Percentiles rank a stretch among this genome's conserved stretches.
These are phyloP conservation scores for Euplagia quadripunctaria DNA, from an alignment of 2,888 invertebrate genomes.

Conservation along the genomic window DNA sequence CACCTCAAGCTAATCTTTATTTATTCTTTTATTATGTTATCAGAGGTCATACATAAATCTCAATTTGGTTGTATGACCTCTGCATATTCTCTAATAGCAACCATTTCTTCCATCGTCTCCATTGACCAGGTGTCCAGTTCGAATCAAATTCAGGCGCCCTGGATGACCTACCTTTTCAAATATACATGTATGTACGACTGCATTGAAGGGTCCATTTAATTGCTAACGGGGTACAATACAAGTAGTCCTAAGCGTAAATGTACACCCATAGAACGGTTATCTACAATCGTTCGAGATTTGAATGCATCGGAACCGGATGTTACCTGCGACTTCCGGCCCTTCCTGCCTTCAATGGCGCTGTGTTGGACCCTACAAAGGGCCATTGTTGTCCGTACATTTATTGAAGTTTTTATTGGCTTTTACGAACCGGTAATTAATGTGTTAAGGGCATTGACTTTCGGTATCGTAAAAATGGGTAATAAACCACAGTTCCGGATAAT, in stretches of 20 bases:
- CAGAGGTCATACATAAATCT: too few relatives aligned
- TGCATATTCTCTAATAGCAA: too few relatives aligned
- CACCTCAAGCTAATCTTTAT: too few relatives aligned
- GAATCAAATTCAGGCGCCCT: neutral
- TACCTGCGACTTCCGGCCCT: slow-evolving; percentile 68
- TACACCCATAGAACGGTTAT: slow-evolving; percentile 37
- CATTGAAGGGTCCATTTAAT: slow-evolving; percentile 2
- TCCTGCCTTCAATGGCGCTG: slow-evolving; percentile 46
- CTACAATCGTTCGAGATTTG: slow-evolving; percentile 52
- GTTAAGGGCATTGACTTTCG: slow-evolving; percentile 38
- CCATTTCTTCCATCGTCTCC: too few relatives aligned
- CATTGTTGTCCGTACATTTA: slow-evolving; percentile 43
- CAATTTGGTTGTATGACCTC: too few relatives aligned
- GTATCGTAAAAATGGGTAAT: slow-evolving; percentile 4
- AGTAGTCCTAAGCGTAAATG: slow-evolving; percentile 17
- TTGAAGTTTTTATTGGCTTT: slow-evolving; percentile 41
- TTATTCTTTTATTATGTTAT: too few relatives aligned
- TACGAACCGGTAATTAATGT: slow-evolving; percentile 30
- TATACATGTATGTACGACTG: neutral
- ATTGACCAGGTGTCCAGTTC: neutral
- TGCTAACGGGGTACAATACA: slow-evolving; percentile 20
- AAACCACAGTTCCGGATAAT: neutral
- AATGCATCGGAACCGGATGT: slow-evolving; percentile 62
- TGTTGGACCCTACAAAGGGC: slow-evolving; percentile 55
- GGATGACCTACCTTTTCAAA: neutral